Percentiles rank a stretch among this genome's conserved stretches.
These are phyloP conservation scores for Metacarcinus magister DNA, from an alignment of 2,888 invertebrate species.

Conservation along the genomic window DNA sequence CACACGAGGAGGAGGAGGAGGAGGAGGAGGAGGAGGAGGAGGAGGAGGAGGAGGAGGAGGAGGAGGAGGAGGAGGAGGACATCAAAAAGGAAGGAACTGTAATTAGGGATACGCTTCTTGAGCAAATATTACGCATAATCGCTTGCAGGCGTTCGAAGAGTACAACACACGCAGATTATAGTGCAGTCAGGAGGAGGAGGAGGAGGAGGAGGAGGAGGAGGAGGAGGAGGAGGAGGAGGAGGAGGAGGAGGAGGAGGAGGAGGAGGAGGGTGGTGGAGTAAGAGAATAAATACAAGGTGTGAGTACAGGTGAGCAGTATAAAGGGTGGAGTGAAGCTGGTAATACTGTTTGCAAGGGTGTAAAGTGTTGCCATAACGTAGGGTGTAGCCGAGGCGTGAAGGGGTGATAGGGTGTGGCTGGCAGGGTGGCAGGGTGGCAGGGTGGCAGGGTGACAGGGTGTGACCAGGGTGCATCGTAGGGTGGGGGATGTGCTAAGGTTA, in stretches of 20 bases:
- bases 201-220: background rate
- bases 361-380: background rate
- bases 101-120: background rate
- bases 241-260: background rate
- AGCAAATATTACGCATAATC: background rate
- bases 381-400: background rate
- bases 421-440: no score
- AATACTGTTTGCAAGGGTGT: background rate
- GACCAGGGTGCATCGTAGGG: no score
- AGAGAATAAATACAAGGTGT: background rate
- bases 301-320: background rate
- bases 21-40: constrained; percentile 38
- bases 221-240: background rate
- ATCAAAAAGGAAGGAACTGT: background rate
- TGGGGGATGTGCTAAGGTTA: no score
- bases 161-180: background rate
- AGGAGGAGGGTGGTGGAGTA: background rate
- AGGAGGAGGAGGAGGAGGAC: constrained; percentile 18
- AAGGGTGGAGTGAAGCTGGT: background rate
- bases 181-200: background rate
- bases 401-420: background rate
- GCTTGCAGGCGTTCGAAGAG: background rate
- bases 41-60: background rate
- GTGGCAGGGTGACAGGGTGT: no score
- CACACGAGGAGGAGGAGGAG: background rate